These are phyloP conservation scores for Trogon surrucura DNA, from an alignment of 2,113 vertebrate genomes.

Conservation along the genomic window DNA sequence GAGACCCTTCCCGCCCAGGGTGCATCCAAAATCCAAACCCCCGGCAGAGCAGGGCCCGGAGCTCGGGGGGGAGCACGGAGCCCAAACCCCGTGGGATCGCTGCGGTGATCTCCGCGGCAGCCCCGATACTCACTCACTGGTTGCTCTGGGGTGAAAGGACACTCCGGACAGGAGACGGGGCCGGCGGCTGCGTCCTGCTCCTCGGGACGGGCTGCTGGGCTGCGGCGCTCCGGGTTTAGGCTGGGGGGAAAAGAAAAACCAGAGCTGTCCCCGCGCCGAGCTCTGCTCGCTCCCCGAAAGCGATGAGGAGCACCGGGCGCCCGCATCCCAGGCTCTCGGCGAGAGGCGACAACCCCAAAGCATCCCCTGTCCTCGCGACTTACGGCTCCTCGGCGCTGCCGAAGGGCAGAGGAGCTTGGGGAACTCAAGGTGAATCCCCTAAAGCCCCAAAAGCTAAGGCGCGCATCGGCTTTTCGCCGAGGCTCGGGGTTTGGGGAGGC, in stretches of 20 bases:
- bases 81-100: rapidly evolving
- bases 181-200: background rate
- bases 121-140: background rate
- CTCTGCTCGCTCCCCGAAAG: background rate
- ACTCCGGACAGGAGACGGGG: background rate
- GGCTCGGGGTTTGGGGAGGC: rapidly evolving
- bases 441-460: rapidly evolving
- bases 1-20: background rate
- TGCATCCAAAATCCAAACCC: background rate
- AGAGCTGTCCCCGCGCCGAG: rapidly evolving
- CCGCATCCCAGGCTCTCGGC: rapidly evolving
- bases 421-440: background rate
- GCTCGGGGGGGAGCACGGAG: rapidly evolving
- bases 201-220: rapidly evolving
- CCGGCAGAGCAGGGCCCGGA: background rate
- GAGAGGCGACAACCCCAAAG: background rate
- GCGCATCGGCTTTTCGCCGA: background rate
- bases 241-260: background rate
- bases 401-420: background rate
- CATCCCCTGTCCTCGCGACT: rapidly evolving
- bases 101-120: rapidly evolving
- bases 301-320: rapidly evolving
- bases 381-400: rapidly evolving
- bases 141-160: background rate
- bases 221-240: background rate